These are phyloP conservation scores for Hesperia comma DNA, from an alignment of 2,888 invertebrate genomes.

Conservation along the genomic window DNA sequence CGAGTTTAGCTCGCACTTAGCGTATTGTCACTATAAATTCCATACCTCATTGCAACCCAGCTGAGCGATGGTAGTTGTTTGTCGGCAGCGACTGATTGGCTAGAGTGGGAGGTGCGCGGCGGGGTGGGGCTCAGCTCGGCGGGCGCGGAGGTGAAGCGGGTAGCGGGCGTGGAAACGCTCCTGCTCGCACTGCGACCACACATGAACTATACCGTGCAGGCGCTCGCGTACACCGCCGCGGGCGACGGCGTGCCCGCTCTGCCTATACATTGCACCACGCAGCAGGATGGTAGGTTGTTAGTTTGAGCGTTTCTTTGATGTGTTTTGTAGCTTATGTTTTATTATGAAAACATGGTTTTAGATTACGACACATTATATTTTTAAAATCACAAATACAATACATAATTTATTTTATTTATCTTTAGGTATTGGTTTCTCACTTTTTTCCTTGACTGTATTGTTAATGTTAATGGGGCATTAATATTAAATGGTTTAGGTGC, in stretches of 20 bases:
- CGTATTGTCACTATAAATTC: no score
- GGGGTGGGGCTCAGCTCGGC: constrained; percentile 56
- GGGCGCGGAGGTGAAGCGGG: constrained; percentile 90
- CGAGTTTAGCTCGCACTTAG: no score
- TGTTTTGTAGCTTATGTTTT: no score
- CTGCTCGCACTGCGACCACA: constrained; percentile 91
- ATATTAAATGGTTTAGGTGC: no score
- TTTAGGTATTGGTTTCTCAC: not conserved
- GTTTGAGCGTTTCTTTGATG: not conserved
- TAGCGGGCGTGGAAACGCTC: constrained; percentile 90
- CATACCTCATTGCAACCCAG: constrained; percentile 38
- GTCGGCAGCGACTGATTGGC: constrained; percentile 80
- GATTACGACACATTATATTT: not conserved
- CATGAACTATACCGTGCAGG: constrained; percentile 94
- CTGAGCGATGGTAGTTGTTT: constrained; percentile 82
- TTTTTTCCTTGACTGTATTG: not conserved
- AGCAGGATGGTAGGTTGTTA: constrained; percentile 89
- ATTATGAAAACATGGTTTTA: not conserved
- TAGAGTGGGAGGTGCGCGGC: constrained; percentile 78
- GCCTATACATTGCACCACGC: constrained; percentile 91
- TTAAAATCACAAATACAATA: no score
- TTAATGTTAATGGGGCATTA: no score
- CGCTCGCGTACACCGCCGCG: constrained; percentile 92
- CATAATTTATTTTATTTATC: constrained; percentile 15
- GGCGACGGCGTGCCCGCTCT: constrained; percentile 93